phyloP scores from a whole-genome alignment of 2,113 vertebrate genomes.

The Toxostoma redivivum region DNA sequence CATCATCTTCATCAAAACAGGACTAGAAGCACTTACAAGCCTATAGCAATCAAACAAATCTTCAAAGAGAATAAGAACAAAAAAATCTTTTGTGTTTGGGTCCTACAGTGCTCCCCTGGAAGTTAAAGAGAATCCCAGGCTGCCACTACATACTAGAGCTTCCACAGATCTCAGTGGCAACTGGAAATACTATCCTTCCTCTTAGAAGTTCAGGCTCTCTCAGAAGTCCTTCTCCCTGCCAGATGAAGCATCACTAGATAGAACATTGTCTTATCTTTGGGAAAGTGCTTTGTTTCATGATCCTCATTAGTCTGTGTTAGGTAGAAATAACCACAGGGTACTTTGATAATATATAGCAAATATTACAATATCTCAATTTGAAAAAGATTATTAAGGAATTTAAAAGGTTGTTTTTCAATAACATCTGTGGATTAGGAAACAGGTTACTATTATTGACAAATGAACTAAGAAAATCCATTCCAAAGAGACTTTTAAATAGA shows the following conservation, averaged over 20 bases:
- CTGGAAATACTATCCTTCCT: neutral
- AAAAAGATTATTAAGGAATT: neutral
- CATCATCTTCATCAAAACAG: neutral
- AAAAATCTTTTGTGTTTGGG: neutral
- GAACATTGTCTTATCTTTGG: neutral
- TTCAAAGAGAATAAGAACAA: neutral
- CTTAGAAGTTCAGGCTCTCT: neutral
- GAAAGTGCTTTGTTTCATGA: neutral
- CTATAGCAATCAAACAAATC: neutral
- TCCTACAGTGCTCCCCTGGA: neutral
- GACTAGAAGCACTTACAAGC: neutral
- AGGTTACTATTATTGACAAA: neutral
- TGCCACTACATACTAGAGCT: neutral
- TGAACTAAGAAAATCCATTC: neutral
- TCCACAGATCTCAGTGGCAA: neutral
- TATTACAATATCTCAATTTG: neutral
- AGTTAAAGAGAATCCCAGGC: neutral
- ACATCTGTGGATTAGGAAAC: neutral
- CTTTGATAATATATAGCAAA: neutral
- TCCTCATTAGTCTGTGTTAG: neutral
- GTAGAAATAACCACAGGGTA: neutral
- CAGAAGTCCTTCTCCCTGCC: neutral
- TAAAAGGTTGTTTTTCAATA: neutral
- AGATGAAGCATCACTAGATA: neutral
- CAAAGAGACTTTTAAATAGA: neutral